These are phyloP conservation scores for Tupaia tana DNA, from an alignment of 2,113 vertebrate species.

Conservation along the genomic window DNA sequence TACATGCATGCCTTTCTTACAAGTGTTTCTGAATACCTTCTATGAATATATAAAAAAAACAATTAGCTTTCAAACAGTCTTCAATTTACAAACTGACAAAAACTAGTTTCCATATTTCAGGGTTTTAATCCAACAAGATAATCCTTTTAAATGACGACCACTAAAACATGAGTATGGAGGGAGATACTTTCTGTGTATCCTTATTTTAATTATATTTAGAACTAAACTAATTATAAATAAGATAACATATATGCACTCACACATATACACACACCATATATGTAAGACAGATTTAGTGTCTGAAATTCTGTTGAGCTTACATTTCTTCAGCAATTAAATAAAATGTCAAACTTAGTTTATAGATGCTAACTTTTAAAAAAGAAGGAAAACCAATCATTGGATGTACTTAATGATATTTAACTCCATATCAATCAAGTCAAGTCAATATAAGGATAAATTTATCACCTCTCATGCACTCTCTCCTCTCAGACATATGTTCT, in stretches of 20 bases:
- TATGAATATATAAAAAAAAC: slow-evolving; percentile 7
- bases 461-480: background rate
- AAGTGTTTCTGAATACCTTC: background rate
- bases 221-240: background rate
- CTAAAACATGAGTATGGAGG: background rate
- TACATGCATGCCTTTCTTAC: background rate
- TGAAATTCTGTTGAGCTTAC: background rate
- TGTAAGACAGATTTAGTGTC: background rate
- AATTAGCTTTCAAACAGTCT: background rate
- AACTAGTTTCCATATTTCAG: background rate
- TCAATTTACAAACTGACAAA: background rate
- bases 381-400: background rate
- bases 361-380: background rate
- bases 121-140: background rate
- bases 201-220: background rate
- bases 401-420: background rate
- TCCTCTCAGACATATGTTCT: background rate
- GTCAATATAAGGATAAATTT: background rate
- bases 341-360: background rate
- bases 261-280: background rate
- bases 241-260: background rate
- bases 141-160: background rate
- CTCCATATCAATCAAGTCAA: background rate
- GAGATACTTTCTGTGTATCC: background rate
- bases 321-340: background rate